phyloP scores from a whole-genome alignment of 2,888 invertebrate species.

The Lobophora halterata region DNA sequence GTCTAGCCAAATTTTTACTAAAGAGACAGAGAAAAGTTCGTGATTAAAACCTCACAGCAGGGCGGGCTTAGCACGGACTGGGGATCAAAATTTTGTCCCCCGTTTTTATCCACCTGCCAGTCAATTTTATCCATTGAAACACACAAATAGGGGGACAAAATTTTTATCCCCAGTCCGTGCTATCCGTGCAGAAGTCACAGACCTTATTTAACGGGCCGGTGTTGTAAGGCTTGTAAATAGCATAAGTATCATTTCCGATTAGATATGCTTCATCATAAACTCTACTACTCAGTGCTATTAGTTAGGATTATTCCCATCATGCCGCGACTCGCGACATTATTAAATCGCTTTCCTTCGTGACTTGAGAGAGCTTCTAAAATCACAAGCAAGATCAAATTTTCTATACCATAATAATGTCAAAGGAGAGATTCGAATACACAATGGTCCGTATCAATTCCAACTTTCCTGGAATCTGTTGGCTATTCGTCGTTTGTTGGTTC shows the following conservation, averaged over 20 bases:
- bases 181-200: too few relatives aligned
- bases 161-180: too few relatives aligned
- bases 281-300: constrained; percentile 8
- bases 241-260: constrained; percentile 20
- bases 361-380: constrained; percentile 11
- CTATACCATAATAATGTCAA: constrained; percentile 15
- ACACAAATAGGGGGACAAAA: too few relatives aligned
- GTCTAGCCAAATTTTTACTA: too few relatives aligned
- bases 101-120: too few relatives aligned
- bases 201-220: too few relatives aligned
- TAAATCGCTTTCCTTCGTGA: constrained; percentile 13
- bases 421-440: constrained; percentile 15
- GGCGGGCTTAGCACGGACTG: too few relatives aligned
- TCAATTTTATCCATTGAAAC: too few relatives aligned
- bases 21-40: too few relatives aligned
- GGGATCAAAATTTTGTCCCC: too few relatives aligned
- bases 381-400: constrained; percentile 20
- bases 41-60: too few relatives aligned
- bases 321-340: constrained; percentile 14
- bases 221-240: constrained; percentile 9
- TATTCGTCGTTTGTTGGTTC: not conserved
- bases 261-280: constrained; percentile 18
- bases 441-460: constrained; percentile 7
- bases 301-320: constrained; percentile 16
- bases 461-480: constrained; percentile 3